Evolutionary conservation across 2,113 vertebrate species (phyloP).

Genomic region (Rhinopomastus cyanomelas): DNA sequence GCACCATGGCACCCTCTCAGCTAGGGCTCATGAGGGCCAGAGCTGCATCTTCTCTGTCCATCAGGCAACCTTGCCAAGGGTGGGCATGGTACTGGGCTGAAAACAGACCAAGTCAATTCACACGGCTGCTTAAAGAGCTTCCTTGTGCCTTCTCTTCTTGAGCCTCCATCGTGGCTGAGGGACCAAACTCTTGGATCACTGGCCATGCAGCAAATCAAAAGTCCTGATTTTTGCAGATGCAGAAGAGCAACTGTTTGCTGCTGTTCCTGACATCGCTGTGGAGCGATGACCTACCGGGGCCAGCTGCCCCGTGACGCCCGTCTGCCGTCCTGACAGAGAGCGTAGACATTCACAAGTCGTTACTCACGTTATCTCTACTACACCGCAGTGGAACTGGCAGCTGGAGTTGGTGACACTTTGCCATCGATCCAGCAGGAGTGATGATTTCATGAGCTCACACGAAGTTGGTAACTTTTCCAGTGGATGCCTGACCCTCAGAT

Average conservation of each 20-base stretch:
- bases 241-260: background rate
- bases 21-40: background rate
- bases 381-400: background rate
- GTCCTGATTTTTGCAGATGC: background rate
- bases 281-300: background rate
- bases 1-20: background rate
- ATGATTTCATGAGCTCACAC: background rate
- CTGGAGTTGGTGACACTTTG: background rate
- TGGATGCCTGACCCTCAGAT: background rate
- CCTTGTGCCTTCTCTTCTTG: background rate
- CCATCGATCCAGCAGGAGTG: accelerated
- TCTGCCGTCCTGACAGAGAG: background rate
- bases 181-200: background rate
- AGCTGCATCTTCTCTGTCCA: background rate
- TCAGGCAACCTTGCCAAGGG: background rate
- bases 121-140: accelerated
- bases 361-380: background rate
- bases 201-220: background rate
- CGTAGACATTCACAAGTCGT: background rate
- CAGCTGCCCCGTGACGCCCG: background rate
- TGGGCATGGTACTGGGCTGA: background rate
- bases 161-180: accelerated
- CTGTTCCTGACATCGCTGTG: background rate
- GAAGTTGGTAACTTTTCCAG: background rate
- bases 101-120: background rate